These are phyloP conservation scores for Cliona cf. orientalis DNA, from an alignment of 37 sponge, comb jelly and placozoan species.

Conservation along the genomic window DNA sequence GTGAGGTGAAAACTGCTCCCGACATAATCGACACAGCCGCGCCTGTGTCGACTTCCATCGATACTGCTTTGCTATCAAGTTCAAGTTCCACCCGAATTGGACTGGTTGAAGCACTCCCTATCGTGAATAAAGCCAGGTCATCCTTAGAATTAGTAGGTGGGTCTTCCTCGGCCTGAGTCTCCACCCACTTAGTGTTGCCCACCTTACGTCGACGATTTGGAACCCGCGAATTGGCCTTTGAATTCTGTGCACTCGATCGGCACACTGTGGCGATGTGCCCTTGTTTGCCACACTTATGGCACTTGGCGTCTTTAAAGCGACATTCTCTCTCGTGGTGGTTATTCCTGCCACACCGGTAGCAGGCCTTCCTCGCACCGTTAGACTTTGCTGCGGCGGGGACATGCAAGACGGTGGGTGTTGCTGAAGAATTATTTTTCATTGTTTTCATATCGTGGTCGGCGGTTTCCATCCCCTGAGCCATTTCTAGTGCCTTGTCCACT, in stretches of 20 bases:
- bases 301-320: background rate
- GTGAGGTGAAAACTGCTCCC: background rate
- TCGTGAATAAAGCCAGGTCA: background rate
- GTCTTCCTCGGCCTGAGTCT: background rate
- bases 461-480: conserved; percentile 18
- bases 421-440: too few species aligned
- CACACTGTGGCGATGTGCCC: conserved; percentile 4
- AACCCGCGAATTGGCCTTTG: too few species aligned
- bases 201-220: background rate
- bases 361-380: background rate
- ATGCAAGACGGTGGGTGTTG: too few species aligned
- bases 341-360: background rate
- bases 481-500: background rate
- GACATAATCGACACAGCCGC: background rate
- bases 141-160: background rate
- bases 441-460: too few species aligned
- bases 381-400: background rate
- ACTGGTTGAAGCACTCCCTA: too few species aligned
- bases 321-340: background rate
- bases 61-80: background rate
- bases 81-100: background rate
- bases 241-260: too few species aligned
- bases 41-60: background rate
- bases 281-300: conserved; percentile 2
- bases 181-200: background rate